A percentile compares a stretch with the other conserved stretches of the same genome.
phyloP scores from a whole-genome alignment of 2,797 vertebrate species.

The Alectoris magna region DNA sequence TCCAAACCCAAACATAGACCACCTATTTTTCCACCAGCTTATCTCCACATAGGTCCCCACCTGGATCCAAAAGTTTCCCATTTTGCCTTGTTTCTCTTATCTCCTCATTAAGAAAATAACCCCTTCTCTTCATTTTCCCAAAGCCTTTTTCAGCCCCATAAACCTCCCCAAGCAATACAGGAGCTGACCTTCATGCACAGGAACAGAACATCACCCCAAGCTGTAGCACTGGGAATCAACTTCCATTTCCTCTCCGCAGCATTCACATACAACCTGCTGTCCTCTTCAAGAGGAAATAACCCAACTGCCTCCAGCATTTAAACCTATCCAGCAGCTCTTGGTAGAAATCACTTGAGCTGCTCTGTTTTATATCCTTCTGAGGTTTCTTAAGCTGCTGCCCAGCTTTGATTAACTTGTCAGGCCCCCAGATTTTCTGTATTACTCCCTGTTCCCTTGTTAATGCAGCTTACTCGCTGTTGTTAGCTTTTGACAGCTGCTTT shows the following conservation, averaged over 20 bases:
- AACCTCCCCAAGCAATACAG: rapidly evolving
- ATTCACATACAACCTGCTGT: rapidly evolving
- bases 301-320: background rate
- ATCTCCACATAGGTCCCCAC: background rate
- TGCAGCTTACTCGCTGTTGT: background rate
- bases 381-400: background rate
- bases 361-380: conserved; percentile 33
- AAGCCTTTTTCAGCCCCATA: background rate
- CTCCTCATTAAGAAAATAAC: background rate
- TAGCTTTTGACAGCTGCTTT: conserved; percentile 38
- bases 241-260: background rate
- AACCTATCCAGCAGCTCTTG: background rate
- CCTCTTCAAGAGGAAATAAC: background rate
- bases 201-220: background rate
- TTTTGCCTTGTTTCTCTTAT: background rate
- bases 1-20: background rate
- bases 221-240: background rate
- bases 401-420: conserved; percentile 24
- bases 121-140: background rate
- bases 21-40: background rate
- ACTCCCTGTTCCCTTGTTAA: conserved; percentile 15
- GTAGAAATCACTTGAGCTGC: background rate
- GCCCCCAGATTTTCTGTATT: background rate
- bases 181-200: background rate
- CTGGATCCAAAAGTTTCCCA: background rate